These are phyloP conservation scores for Corapipo altera DNA, from an alignment of 2,113 vertebrate species.

Conservation along the genomic window DNA sequence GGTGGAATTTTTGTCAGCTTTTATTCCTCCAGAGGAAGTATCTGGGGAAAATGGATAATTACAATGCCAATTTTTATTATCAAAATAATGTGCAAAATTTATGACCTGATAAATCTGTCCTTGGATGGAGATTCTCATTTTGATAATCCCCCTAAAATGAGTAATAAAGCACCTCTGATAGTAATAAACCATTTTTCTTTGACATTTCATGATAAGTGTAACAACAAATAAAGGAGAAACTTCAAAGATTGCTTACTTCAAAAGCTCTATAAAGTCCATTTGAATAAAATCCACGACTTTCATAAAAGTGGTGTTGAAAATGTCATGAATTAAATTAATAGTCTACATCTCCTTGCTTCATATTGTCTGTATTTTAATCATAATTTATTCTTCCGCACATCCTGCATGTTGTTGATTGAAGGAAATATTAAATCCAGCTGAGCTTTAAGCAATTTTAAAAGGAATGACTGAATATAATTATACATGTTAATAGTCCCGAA, in stretches of 20 bases:
- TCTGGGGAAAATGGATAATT: conserved; percentile 44
- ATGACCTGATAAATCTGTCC: conserved; percentile 62
- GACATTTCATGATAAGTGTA: conserved; percentile 66
- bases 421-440: conserved; percentile 68
- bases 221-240: conserved; percentile 62
- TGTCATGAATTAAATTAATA: conserved; percentile 71
- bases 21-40: conserved; percentile 11
- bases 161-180: conserved; percentile 61
- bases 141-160: conserved; percentile 67
- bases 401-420: conserved; percentile 63
- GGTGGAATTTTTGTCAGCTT: conserved; percentile 12
- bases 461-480: conserved; percentile 66
- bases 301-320: conserved; percentile 64
- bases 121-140: conserved; percentile 60
- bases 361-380: conserved; percentile 67
- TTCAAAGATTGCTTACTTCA: conserved; percentile 68
- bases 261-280: conserved; percentile 66
- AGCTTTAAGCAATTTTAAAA: conserved; percentile 65
- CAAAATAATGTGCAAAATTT: conserved; percentile 60
- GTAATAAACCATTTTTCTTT: conserved; percentile 61
- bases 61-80: conserved; percentile 54
- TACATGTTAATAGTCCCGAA: conserved; percentile 56
- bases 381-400: conserved; percentile 67
- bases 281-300: conserved; percentile 64
- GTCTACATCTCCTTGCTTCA: conserved; percentile 49